Conservation (phyloP, 2,888 invertebrate species). For the Heterodera filipjevi region DNA sequence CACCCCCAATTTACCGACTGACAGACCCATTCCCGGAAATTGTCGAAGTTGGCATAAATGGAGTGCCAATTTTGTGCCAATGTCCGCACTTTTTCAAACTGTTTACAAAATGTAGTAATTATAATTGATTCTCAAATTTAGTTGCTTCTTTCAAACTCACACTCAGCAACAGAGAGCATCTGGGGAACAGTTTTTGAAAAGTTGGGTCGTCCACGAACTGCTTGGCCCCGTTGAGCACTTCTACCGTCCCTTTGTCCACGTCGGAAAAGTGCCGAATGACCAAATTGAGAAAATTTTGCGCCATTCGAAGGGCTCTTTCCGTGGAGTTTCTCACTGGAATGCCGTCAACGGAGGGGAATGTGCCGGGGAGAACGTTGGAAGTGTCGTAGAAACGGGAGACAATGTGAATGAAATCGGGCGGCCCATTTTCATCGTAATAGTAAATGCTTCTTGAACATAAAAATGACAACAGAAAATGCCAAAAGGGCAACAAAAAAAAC, state of each 20-base stretch:
- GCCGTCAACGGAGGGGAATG: not conserved
- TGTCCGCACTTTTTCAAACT: conserved; percentile 23
- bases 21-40: conserved; percentile 27
- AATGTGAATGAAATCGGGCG: conserved; percentile 27
- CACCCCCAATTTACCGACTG: conserved; percentile 30
- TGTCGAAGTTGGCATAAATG: conserved; percentile 28
- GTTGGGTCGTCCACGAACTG: conserved; percentile 16
- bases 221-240: conserved; percentile 18
- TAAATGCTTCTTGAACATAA: not conserved
- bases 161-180: not conserved
- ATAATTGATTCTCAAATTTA: not conserved
- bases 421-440: conserved; percentile 5
- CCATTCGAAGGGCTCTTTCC: not conserved
- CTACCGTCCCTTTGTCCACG: not conserved
- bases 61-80: conserved; percentile 8
- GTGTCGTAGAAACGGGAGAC: conserved; percentile 20
- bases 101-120: not conserved
- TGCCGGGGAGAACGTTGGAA: conserved; percentile 17
- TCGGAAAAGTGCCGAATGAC: not conserved
- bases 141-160: not conserved
- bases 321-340: conserved; percentile 5
- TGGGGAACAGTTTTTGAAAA: conserved; percentile 10
- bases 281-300: not conserved
- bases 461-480: not conserved
- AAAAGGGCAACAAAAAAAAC: not conserved